Evolutionary conservation across 2,113 vertebrate species (phyloP).

Genomic region (Crotalus horridus): DNA sequence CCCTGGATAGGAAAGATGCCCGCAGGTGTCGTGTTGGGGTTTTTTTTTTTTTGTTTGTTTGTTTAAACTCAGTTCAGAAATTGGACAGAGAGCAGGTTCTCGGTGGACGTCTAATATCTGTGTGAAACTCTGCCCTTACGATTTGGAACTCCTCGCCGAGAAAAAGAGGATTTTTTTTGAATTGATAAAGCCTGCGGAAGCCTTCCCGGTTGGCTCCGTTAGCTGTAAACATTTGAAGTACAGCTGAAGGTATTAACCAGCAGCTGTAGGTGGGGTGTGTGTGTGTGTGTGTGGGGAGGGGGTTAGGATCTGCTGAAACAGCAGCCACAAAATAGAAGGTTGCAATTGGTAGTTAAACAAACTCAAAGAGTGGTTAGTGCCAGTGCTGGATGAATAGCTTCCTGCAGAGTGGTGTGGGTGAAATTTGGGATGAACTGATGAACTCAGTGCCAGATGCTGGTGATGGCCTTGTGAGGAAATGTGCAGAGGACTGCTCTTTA

Average conservation of each 20-base stretch:
- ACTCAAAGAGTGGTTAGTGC: background rate
- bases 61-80: background rate
- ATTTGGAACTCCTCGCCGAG: background rate
- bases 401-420: background rate
- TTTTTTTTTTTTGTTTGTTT: background rate
- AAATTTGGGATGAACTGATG: background rate
- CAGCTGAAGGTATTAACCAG: background rate
- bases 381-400: background rate
- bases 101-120: background rate
- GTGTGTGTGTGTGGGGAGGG: background rate
- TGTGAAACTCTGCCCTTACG: background rate
- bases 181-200: background rate
- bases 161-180: background rate
- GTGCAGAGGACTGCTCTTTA: background rate
- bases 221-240: background rate
- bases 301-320: background rate
- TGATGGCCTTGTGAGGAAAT: background rate
- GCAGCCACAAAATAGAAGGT: background rate
- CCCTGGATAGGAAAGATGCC: background rate
- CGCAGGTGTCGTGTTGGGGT: background rate
- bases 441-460: background rate
- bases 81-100: background rate
- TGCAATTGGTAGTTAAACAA: background rate
- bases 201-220: background rate
- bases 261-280: background rate